Conservation (phyloP, 2,888 invertebrate species). For the Gastrophysa polygoni region DNA sequence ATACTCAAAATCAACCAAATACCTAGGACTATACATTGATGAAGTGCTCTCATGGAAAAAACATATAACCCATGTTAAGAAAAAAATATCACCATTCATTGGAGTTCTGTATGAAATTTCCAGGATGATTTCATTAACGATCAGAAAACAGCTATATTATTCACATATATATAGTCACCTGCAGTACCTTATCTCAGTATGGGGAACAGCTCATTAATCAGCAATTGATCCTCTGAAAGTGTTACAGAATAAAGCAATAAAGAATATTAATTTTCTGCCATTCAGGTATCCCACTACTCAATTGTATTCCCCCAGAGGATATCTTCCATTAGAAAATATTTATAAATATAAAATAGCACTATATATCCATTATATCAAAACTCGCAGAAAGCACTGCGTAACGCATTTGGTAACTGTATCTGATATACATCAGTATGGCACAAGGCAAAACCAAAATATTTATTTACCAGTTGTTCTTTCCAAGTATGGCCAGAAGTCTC, state of each 20-base stretch:
- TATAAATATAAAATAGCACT: background rate
- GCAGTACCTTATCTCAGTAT: background rate
- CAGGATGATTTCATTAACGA: background rate
- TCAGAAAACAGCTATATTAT: background rate
- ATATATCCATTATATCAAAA: background rate
- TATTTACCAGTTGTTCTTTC: background rate
- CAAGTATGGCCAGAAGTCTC: background rate
- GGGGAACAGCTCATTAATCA: background rate
- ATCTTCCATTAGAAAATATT: background rate
- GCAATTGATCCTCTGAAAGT: background rate
- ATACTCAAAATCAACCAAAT: background rate
- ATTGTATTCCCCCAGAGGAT: background rate
- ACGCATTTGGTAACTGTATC: background rate
- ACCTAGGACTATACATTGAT: constrained; percentile 2
- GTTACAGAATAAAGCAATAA: background rate
- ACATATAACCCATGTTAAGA: background rate
- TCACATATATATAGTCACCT: background rate
- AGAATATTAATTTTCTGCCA: background rate
- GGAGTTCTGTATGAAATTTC: background rate
- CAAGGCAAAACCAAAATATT: background rate
- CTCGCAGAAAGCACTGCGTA: background rate
- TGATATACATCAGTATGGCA: background rate
- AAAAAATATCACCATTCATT: background rate
- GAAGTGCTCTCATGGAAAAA: background rate
- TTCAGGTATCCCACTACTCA: background rate